phyloP scores from a whole-genome alignment of 2,113 vertebrate genomes.

The Syrmaticus mikado region DNA sequence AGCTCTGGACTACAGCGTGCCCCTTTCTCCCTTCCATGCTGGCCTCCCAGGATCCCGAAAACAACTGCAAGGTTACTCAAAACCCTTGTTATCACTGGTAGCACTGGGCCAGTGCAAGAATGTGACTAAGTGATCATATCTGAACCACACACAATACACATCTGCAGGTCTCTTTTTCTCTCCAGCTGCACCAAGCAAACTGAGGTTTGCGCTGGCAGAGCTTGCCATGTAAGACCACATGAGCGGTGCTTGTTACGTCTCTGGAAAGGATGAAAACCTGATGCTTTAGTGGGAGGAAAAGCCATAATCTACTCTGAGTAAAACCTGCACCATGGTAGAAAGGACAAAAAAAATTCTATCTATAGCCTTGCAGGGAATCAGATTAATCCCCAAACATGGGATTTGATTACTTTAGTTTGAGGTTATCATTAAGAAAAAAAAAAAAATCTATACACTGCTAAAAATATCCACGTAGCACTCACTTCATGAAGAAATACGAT shows the following conservation, averaged over 20 bases:
- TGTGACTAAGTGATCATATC: neutral
- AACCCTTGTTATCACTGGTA: neutral
- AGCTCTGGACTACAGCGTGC: neutral
- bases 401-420: conserved; percentile 75
- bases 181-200: neutral
- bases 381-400: conserved; percentile 71
- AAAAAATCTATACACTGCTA: conserved; percentile 47
- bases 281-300: neutral
- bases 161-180: neutral
- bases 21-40: neutral
- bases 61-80: neutral
- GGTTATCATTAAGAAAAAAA: conserved; percentile 71
- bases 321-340: conserved; percentile 27
- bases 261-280: conserved; percentile 1
- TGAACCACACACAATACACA: neutral
- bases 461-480: conserved; percentile 54
- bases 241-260: neutral
- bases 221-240: neutral
- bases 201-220: neutral
- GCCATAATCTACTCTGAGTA: conserved; percentile 56
- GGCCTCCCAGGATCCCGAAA: rapidly evolving
- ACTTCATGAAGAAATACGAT: conserved; percentile 62
- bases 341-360: conserved; percentile 40
- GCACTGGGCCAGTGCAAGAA: neutral
- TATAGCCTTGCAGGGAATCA: conserved; percentile 68